Evolutionary conservation across 1,140 invertebrate genomes (phyloP).

Genomic region (Drosophila malerkotliana): DNA sequence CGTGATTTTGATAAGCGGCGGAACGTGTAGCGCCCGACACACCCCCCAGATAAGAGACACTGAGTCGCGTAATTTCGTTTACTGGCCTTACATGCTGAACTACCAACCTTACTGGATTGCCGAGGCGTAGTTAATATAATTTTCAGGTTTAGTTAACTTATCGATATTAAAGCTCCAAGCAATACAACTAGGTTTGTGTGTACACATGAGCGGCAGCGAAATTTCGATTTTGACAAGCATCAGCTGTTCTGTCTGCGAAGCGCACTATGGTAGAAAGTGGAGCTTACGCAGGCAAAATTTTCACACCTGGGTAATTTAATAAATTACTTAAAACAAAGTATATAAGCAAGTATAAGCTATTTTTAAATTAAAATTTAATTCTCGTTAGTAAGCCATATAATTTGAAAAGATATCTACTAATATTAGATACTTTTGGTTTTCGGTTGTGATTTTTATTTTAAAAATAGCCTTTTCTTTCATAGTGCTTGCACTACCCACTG

Average conservation of each 20-base stretch:
- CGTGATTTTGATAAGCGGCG: constrained; percentile 73
- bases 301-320: too few relatives aligned
- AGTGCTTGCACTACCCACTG: constrained; percentile 24
- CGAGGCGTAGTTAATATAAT: constrained; percentile 29
- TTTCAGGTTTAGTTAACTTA: constrained; percentile 52
- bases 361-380: too few relatives aligned
- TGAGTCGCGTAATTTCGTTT: constrained; percentile 19
- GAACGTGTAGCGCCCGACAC: constrained; percentile 67
- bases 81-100: constrained; percentile 1
- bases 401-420: too few relatives aligned
- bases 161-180: constrained; percentile 39
- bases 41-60: constrained; percentile 50
- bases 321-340: too few relatives aligned
- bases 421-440: background rate
- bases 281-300: background rate
- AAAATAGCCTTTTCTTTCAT: background rate
- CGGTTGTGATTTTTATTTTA: background rate
- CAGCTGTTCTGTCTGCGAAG: constrained; percentile 65
- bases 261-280: constrained; percentile 24
- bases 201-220: constrained; percentile 11
- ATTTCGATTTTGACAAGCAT: constrained; percentile 58
- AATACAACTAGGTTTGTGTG: constrained; percentile 12
- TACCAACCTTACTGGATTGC: constrained; percentile 9
- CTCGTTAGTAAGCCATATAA: too few relatives aligned
- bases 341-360: too few relatives aligned